Conservation (phyloP, 64 coral and sea anemone genomes). For the Actinia equina region DNA sequence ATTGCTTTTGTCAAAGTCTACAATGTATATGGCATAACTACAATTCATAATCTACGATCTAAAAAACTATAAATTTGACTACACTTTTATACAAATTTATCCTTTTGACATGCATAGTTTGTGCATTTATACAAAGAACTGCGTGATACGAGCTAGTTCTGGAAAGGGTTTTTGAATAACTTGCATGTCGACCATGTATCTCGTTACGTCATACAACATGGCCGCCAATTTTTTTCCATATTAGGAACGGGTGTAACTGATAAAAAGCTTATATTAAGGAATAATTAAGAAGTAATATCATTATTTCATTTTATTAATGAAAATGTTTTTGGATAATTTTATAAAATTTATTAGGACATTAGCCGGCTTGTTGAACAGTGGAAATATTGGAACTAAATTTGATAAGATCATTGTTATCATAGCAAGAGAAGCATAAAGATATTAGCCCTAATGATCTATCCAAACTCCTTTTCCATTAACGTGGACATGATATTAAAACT, state of each 20-base stretch:
- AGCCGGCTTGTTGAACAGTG: too few species aligned
- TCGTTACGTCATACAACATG: background rate
- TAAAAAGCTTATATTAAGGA: background rate
- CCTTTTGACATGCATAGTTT: background rate
- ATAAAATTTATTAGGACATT: background rate
- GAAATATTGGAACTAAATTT: too few species aligned
- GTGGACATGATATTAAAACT: too few species aligned
- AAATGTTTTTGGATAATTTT: background rate
- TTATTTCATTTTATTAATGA: background rate
- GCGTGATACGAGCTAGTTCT: background rate
- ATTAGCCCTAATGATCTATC: background rate
- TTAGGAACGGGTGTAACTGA: background rate
- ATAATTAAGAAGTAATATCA: background rate
- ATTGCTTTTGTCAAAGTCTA: conserved; percentile 1
- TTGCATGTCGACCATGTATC: background rate
- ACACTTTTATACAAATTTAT: background rate
- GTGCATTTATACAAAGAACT: conserved; percentile 2
- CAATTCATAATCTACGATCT: background rate
- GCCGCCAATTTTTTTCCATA: background rate
- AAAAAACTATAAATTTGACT: conserved; percentile 15
- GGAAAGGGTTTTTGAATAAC: background rate
- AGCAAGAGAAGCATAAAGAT: background rate
- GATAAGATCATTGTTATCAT: too few species aligned
- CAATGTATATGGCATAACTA: background rate
- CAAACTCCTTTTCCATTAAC: background rate